Evolutionary conservation across 2,888 invertebrate species (phyloP), one percentile per base, ranked within the genome.

Genomic region (Vesta saturnalis): DNA sequence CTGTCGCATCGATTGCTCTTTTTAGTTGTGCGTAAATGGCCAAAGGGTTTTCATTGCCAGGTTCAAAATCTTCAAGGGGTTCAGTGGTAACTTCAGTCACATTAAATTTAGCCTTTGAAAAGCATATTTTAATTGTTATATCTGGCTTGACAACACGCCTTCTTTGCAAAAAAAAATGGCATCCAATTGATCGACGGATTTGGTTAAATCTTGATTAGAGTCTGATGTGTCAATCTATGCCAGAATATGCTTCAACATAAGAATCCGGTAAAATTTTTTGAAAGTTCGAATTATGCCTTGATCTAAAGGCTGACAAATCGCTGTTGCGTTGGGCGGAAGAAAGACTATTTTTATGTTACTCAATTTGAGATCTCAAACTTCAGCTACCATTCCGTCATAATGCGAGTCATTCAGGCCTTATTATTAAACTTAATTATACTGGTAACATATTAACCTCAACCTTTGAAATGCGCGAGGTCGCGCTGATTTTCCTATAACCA

Each of bases 401-500:
- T 23, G 23, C 23, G 4, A n/a, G 14, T 47, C 47, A 14, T 21
- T 14, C 55, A 55, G 30, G 14, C 22, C 18, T 19, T 55, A 4
- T 18, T 55, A 14, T 55, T 55, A 21, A 21, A 30, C 1, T 14
- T 6, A 18, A 1, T 19, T 1, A 10, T 55, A 55, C 55, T 2
- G 55, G 21, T 55, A 55, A 55, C 18, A 8, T 3, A n/a, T 18
- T 4, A 1, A 55, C 2, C 1, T 2, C 6, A 3, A 58, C 15
- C 22, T 58, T n/a, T 58, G 14, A 39, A 58, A 58, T 58, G 15
- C 16, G 1, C 58, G 10, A 58, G 58, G 58, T 18, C 58, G 1
- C 43, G 35, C 58, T 58, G 58, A 12, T 58, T 58, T 58, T 58
- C 58, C 35, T 12, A 43, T 58, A 22, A 58, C 15, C 16, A 58